Base-by-base conservation (phyloP, 2,888 invertebrate genomes). In the Endotricha flammealis region DNA sequence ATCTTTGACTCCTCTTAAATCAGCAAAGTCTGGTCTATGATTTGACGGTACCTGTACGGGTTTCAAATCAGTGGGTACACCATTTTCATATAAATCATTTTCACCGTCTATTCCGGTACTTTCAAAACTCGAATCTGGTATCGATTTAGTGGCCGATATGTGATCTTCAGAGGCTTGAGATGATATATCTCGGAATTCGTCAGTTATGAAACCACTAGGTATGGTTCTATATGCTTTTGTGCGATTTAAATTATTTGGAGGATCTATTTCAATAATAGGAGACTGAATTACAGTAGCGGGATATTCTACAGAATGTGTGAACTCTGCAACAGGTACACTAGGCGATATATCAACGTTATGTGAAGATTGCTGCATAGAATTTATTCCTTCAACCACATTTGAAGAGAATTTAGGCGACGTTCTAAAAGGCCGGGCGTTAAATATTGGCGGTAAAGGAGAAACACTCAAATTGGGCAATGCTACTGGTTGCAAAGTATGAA, bases 241-340 rank as follows among this genome's bases (percentile, higher is more conserved):
- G 47, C 74, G 72, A 42, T 85, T 85, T 1, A 44, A 50, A 38
- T 48, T 53, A 42, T 64, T 72, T 11, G 64, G 44, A 9, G 75
- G 60, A 33, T 87, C 85, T 25, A 91, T 73, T 53, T 92, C 92
- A 36, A 91, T 83, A n/a, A 91, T 57, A 10, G 92, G 91, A 9
- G 94, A 90, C 53, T 93, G 90, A 38, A 93, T 88, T 35, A 91
- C 88, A 47, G 91, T 91, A 25, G 92, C 88, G 6, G 93, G 92
- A 66, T 93, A 92, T 49, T 93, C 92, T 25, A 93, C 85, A 1
- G 92, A 91, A 25, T 92, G 91, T 1, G 92, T 81, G 53, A 88
- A 93, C 57, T 92, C 91, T 2, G 89, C 90, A 4, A 93, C 53
- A 25, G 91, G 90, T 33, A 93, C 82, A 57, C 93, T 92, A 53